Base-by-base conservation (phyloP, 2,113 vertebrate genomes). In the Malurus cyaneus region DNA sequence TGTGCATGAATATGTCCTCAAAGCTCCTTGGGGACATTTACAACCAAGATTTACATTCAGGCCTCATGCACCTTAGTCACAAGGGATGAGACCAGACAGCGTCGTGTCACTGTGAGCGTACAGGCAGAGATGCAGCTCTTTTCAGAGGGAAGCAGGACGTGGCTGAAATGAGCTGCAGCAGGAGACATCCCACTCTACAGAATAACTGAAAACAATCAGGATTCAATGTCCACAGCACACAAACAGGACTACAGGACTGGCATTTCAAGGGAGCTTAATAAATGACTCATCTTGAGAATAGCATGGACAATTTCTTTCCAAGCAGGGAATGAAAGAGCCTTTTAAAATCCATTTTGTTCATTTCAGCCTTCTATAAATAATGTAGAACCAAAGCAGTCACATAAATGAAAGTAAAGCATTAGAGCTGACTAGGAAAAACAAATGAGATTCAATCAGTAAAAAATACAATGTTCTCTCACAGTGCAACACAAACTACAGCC, bases 281-380 rank as follows among this genome's bases (percentile, higher is more conserved):
- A 93, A 66, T 56, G 28, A 80, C 66, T 49, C 54, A 83, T 59
- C 72, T 80, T 34, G 56, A 86, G 56, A 86, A 59, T 49, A 90
- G 52, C 52, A 46, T 1, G 5, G 62, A 79, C 36, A 18, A 70
- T 49, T 67, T 69, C 50, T 70, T 90, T 77, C 76, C 86, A 86
- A 80, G 52, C 9, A 41, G 44, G 49, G 56, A 91, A 86, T 13
- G 36, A 86, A 92, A 86, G 83, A 60, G 69, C 77, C 65, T 92
- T 88, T 86, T 46, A 3, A 78, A 80, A 86, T 52, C 42, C 52
- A 90, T 77, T 93, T 90, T 50, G 60, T 62, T 39, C 49, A 62
- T 84, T 80, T 74, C 49, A 88, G 64, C 44, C 39, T 71, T 42
- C n/a, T 86, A 74, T 95, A 74, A 94, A 91, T 94, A 42, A 95